These are phyloP conservation scores for Chloroclysta siterata DNA, from an alignment of 2,888 invertebrate species.

Conservation along the genomic window DNA sequence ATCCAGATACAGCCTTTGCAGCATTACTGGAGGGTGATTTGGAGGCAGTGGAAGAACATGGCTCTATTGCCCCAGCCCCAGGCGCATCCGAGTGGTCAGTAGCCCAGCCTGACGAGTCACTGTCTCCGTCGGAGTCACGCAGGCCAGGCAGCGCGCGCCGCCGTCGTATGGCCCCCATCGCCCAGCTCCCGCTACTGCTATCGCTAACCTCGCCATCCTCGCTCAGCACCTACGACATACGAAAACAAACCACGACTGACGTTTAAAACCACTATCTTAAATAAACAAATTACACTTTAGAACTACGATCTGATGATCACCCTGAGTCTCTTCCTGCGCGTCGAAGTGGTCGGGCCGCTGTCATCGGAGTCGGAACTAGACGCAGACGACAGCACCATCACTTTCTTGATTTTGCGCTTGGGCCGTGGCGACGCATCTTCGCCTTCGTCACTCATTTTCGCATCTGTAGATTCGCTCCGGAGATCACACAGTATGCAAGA, in stretches of 20 bases:
- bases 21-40: conserved; percentile 35
- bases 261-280: background rate
- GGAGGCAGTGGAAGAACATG: conserved; percentile 16
- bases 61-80: conserved; percentile 29
- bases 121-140: conserved; percentile 70
- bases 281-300: background rate
- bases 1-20: conserved; percentile 58
- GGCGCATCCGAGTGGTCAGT: conserved; percentile 54
- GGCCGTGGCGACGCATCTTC: conserved; percentile 69
- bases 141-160: conserved; percentile 64
- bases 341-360: conserved; percentile 65
- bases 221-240: conserved; percentile 80
- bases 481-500: conserved; percentile 62
- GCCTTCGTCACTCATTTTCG: conserved; percentile 74
- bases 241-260: conserved; percentile 25
- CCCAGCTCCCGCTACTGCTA: conserved; percentile 74
- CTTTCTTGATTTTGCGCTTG: conserved; percentile 69
- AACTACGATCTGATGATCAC: conserved; percentile 51
- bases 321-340: conserved; percentile 79
- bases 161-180: conserved; percentile 61
- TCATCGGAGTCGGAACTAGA: conserved; percentile 79
- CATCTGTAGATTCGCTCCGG: conserved; percentile 54
- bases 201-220: conserved; percentile 71
- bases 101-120: conserved; percentile 66
- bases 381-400: conserved; percentile 66